Conservation (phyloP, 2,888 invertebrate genomes). For the Pogonocherus hispidulus region DNA sequence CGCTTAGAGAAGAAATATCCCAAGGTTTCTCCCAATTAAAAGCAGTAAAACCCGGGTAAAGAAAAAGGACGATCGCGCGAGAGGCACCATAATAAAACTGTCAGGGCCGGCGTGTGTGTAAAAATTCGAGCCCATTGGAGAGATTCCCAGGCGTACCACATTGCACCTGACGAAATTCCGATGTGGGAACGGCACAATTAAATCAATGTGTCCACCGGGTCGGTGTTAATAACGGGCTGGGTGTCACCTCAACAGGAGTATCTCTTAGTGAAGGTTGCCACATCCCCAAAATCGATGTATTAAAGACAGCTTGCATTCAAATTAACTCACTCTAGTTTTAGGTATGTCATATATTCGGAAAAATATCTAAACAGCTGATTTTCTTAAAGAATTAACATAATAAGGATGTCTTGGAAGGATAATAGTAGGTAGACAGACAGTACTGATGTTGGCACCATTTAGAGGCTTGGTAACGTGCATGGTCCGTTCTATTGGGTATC, state of each 20-base stretch:
- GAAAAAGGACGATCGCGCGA: constrained; percentile 35
- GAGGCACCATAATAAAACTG: constrained; percentile 52
- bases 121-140: constrained; percentile 33
- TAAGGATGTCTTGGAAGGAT: too few relatives aligned
- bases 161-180: constrained; percentile 64
- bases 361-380: too few relatives aligned
- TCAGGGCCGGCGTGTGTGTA: constrained; percentile 41
- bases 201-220: constrained; percentile 64
- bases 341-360: too few relatives aligned
- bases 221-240: constrained; percentile 60
- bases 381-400: too few relatives aligned
- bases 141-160: constrained; percentile 50
- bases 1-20: constrained; percentile 19
- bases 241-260: constrained; percentile 56
- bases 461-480: too few relatives aligned
- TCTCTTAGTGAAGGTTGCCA: constrained; percentile 43
- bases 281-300: constrained; percentile 24
- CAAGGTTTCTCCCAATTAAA: constrained; percentile 46
- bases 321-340: too few relatives aligned
- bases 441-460: too few relatives aligned
- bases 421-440: too few relatives aligned
- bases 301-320: too few relatives aligned
- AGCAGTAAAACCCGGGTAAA: constrained; percentile 39
- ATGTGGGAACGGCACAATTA: constrained; percentile 62
- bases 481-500: too few relatives aligned